Evolutionary conservation across 2,797 vertebrate genomes (phyloP).

Genomic region (Knipowitschia caucasica): DNA sequence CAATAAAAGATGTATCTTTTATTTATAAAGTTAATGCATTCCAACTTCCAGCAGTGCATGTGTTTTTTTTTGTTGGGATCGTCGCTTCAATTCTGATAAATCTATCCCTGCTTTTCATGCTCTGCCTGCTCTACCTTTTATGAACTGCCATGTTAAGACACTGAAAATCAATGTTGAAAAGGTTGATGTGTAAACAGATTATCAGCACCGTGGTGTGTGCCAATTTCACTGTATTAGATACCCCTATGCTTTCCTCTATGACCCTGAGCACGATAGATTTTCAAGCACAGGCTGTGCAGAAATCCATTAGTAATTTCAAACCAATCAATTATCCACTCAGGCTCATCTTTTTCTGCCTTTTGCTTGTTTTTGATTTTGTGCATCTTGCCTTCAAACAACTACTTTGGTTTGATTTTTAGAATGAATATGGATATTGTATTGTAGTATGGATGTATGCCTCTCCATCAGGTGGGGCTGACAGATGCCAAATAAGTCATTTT

Average conservation of each 20-base stretch:
- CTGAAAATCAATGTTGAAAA: conserved; percentile 64
- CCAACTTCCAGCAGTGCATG: no score
- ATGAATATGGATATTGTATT: no score
- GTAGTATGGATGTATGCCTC: no score
- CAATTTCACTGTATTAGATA: conserved; percentile 67
- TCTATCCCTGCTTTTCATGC: conserved; percentile 13
- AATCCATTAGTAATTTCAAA: conserved; percentile 77
- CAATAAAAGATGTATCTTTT: neutral
- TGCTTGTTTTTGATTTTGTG: conserved; percentile 50
- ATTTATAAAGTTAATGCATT: no score
- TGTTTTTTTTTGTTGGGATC: neutral
- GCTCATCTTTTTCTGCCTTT: conserved; percentile 57
- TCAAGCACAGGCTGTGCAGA: conserved; percentile 49
- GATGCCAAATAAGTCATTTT: no score
- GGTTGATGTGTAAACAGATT: conserved; percentile 69
- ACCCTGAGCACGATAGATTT: conserved; percentile 65
- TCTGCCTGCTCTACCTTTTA: conserved; percentile 20
- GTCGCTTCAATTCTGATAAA: no score
- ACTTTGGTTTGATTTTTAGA: no score
- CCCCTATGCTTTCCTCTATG: conserved; percentile 64
- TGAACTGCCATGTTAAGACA: conserved; percentile 27
- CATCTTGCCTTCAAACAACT: conserved; percentile 9
- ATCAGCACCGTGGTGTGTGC: conserved; percentile 60
- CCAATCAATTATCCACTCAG: conserved; percentile 75
- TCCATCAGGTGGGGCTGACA: no score